Evolutionary conservation across 2,113 vertebrate genomes (phyloP), one percentile per base, ranked within the genome.

Genomic region (Festucalex cinctus): DNA sequence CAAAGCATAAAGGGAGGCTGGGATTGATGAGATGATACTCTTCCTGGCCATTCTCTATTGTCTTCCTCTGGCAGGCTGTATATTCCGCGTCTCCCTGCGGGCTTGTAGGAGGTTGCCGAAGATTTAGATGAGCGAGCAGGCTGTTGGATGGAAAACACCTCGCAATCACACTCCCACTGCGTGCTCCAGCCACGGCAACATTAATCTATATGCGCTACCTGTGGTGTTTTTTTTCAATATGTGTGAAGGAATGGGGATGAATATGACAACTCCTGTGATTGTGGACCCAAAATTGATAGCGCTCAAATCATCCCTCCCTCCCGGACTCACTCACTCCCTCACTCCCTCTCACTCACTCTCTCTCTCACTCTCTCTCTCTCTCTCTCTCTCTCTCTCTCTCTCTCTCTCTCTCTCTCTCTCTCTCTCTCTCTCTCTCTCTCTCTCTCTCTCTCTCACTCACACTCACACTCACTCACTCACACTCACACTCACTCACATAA

Each of bases 131-230:
- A 84, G 83, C 83, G 74, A 66, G 65, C 70, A 68, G 73, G 78
- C 67, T 82, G 74, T 71, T 89, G 86, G 78, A 57, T 57, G 26
- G 54, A 57, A 83, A 87, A 81, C 84, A 85, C 81, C 86, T 86
- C 81, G 70, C 67, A 44, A 71, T 82, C 78, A 62, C 80, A 87
- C 83, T 88, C 89, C 83, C 81, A 76, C 70, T 83, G 85, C 82
- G 86, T 61, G 66, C 77, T 83, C 70, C 71, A 80, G 82, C 86
- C 88, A 73, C 82, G 76, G 73, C 69, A 70, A 71, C 78, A 77
- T 75, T 85, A 80, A 78, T 85, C 78, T 77, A 78, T 81, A 80
- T 77, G 81, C 84, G 69, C 63, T 85, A 85, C 79, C 80, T 73
- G 68, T 80, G 79, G 81, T 79, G 73, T 1, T 79, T 75, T 63